These are phyloP conservation scores for Sebastes hubbsi DNA, from an alignment of 2,797 vertebrate species.

Conservation along the genomic window DNA sequence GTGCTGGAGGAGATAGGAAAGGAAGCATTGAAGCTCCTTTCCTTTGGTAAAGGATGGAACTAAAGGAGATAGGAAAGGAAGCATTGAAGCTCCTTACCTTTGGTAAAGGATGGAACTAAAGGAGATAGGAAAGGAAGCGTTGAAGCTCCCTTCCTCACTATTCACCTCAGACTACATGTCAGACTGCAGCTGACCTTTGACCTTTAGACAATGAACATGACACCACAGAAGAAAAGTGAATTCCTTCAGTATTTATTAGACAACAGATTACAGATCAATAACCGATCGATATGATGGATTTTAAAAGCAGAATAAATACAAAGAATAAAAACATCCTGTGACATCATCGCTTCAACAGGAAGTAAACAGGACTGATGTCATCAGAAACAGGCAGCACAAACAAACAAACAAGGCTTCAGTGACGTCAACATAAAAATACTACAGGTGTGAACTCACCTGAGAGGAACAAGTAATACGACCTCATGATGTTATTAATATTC, in stretches of 20 bases:
- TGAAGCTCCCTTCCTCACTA: too few relatives aligned
- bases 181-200: too few relatives aligned
- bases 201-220: not conserved
- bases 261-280: slow-evolving; percentile 49
- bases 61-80: too few relatives aligned
- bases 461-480: not conserved
- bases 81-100: too few relatives aligned
- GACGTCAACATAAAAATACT: slow-evolving; percentile 12
- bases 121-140: too few relatives aligned
- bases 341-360: slow-evolving; percentile 25
- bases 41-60: too few relatives aligned
- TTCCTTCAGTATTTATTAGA: slow-evolving; percentile 73
- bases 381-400: slow-evolving; percentile 21
- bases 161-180: too few relatives aligned
- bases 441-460: slow-evolving; percentile 13
- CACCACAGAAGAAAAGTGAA: not conserved
- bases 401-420: slow-evolving; percentile 33
- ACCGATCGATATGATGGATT: slow-evolving; percentile 62
- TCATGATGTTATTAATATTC: slow-evolving; percentile 1
- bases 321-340: not conserved
- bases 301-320: slow-evolving; percentile 43
- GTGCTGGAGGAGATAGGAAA: too few relatives aligned
- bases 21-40: too few relatives aligned
- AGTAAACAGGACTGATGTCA: slow-evolving; percentile 42
- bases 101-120: too few relatives aligned